Conservation (phyloP, 2,888 invertebrate genomes). For the Cacoxenus indagator region DNA sequence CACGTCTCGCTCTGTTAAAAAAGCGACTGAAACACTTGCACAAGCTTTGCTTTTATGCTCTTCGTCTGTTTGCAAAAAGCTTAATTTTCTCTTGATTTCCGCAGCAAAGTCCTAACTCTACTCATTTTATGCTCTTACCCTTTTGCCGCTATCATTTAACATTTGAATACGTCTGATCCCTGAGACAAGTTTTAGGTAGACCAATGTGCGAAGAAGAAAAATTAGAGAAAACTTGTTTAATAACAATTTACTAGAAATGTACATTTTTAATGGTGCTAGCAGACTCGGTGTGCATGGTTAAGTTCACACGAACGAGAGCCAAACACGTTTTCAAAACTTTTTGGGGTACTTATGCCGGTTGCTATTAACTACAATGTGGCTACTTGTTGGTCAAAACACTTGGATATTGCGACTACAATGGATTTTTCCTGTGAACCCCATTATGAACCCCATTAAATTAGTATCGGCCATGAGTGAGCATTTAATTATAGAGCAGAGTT, state of each 20-base stretch:
- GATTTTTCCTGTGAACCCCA: neutral
- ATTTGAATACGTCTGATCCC: neutral
- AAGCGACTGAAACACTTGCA: neutral
- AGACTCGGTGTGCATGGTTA: neutral
- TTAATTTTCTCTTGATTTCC: too few species aligned
- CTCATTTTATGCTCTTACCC: neutral
- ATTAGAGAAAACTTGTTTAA: neutral
- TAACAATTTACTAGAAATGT: neutral
- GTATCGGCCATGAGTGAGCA: neutral
- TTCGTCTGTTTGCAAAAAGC: neutral
- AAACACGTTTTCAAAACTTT: neutral
- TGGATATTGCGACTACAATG: neutral
- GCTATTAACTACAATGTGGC: neutral
- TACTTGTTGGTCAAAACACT: conserved; percentile 8
- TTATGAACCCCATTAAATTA: neutral
- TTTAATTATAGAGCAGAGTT: too few species aligned
- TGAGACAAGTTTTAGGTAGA: neutral
- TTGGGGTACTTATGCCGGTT: neutral
- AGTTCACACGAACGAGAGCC: neutral
- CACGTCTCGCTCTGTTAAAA: neutral
- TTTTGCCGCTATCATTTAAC: neutral
- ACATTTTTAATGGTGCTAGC: neutral
- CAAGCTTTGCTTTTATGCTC: neutral
- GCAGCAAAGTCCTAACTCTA: neutral
- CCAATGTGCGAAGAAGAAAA: neutral